Conservation (phyloP, 1,140 invertebrate genomes). For the Archegozetes longisetosus region DNA sequence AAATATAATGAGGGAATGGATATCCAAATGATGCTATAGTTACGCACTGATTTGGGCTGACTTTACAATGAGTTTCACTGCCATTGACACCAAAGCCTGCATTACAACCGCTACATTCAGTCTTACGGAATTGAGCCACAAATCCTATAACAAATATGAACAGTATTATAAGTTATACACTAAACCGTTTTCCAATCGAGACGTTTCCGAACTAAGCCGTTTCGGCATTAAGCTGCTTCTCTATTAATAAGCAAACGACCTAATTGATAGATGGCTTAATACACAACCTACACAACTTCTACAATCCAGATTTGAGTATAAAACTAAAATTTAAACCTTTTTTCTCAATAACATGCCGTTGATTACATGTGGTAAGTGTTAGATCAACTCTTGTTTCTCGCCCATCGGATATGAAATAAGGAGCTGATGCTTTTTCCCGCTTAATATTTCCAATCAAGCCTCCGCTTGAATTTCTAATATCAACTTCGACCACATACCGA, state of each 20-base stretch:
- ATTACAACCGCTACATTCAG: conserved; percentile 23
- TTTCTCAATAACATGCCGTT: conserved; percentile 5
- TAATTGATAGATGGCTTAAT: no score
- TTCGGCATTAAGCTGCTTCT: no score
- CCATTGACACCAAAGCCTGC: conserved; percentile 14
- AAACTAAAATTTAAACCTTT: neutral
- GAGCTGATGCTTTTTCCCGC: conserved; percentile 19
- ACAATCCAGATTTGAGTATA: no score
- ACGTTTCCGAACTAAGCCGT: no score
- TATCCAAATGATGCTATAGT: conserved; percentile 24
- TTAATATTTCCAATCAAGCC: conserved; percentile 18
- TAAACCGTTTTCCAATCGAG: no score
- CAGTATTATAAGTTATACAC: neutral
- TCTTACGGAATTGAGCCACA: conserved; percentile 19
- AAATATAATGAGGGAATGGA: conserved; percentile 22
- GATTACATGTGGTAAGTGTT: conserved; percentile 22
- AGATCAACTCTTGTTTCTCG: conserved; percentile 17
- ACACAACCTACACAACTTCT: no score
- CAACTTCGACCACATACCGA: conserved; percentile 18
- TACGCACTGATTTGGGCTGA: conserved; percentile 17
- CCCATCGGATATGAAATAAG: conserved; percentile 23
- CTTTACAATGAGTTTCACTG: conserved; percentile 18
- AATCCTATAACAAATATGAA: conserved; percentile 20
- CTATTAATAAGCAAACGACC: no score
- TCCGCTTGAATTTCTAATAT: neutral